phyloP scores from a whole-genome alignment of 2,888 invertebrate species.

The Furcula furcula region DNA sequence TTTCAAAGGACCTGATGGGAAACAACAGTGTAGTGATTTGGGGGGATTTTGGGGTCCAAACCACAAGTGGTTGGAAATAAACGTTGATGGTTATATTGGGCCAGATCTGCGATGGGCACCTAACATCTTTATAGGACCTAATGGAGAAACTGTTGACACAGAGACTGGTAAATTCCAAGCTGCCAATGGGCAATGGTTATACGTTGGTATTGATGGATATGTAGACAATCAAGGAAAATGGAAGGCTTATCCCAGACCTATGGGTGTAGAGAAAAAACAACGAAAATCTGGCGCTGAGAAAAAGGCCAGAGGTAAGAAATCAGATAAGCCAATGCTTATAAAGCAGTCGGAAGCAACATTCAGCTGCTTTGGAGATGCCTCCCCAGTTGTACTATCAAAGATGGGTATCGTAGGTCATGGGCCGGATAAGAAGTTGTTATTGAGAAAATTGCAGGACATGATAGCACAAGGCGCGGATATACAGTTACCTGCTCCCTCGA shows the following conservation, averaged over 20 bases:
- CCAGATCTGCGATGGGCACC: conserved; percentile 71
- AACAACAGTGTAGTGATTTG: conserved; percentile 66
- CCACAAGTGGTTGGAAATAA: conserved; percentile 67
- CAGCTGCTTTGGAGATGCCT: conserved; percentile 68
- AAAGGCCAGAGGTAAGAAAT: conserved; percentile 30
- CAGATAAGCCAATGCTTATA: conserved; percentile 14
- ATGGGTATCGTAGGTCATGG: conserved; percentile 72
- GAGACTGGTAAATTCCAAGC: conserved; percentile 62
- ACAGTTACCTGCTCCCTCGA: conserved; percentile 46
- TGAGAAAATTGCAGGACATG: conserved; percentile 48
- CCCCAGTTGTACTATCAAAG: conserved; percentile 53
- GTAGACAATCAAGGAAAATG: conserved; percentile 56
- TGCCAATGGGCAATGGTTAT: conserved; percentile 50
- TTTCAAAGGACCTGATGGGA: conserved; percentile 70
- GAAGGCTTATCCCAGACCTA: conserved; percentile 50
- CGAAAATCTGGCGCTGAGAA: conserved; percentile 6
- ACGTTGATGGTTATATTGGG: conserved; percentile 62
- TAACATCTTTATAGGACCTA: conserved; percentile 56
- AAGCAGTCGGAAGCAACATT: conserved; percentile 49
- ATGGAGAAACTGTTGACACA: conserved; percentile 56
- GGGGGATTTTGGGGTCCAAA: conserved; percentile 71
- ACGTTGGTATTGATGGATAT: conserved; percentile 67
- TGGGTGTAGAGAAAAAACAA: conserved; percentile 3
- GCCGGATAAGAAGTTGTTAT: conserved; percentile 56
- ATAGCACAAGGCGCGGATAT: conserved; percentile 53